phyloP scores from a whole-genome alignment of 2,797 vertebrate species.

The Chelon auratus region DNA sequence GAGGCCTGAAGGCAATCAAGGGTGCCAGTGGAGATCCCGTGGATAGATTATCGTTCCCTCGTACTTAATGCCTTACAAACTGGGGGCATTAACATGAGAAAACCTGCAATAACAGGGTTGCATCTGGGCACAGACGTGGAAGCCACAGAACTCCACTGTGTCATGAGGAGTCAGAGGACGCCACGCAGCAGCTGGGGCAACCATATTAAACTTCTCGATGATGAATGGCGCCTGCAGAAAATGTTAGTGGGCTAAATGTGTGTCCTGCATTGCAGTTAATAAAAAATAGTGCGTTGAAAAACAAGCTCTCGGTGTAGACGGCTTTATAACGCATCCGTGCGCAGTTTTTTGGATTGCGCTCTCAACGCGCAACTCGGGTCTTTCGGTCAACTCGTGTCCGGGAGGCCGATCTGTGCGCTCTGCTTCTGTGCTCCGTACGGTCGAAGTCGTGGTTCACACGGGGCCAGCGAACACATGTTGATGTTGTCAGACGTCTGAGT shows the following conservation, averaged over 20 bases:
- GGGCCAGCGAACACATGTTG: constrained; percentile 49
- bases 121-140: constrained; percentile 35
- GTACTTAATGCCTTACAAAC: constrained; percentile 67
- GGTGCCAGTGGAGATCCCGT: constrained; percentile 57
- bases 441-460: constrained; percentile 41
- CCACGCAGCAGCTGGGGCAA: constrained; percentile 11
- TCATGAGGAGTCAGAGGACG: not conserved
- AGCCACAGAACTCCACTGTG: constrained; percentile 13
- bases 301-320: not conserved
- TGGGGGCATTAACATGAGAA: constrained; percentile 74
- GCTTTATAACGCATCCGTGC: not conserved
- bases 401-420: constrained; percentile 23
- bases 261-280: not conserved
- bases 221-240: too few relatives aligned
- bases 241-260: not conserved
- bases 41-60: constrained; percentile 55
- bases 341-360: not conserved
- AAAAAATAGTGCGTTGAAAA: not conserved
- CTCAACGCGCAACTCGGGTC: not conserved
- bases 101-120: constrained; percentile 50
- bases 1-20: constrained; percentile 29
- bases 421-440: not conserved
- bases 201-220: not conserved
- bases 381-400: too few relatives aligned
- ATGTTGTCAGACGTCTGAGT: constrained; percentile 71